Conservation (phyloP, 2,113 vertebrate genomes). For the Pomatostomus ruficeps region DNA sequence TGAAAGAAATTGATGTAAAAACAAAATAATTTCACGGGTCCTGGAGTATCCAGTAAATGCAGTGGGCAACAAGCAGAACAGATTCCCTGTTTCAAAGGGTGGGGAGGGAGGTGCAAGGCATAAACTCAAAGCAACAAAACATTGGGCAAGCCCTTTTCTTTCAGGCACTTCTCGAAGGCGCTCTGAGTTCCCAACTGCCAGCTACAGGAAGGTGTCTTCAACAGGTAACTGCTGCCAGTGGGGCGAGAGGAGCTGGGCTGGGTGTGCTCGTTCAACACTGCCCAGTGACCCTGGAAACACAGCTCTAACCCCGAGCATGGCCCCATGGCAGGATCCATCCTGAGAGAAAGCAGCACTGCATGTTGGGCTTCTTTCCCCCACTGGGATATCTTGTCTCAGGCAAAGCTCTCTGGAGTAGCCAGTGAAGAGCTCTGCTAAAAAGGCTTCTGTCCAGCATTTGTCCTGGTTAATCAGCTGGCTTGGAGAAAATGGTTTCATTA, state of each 20-base stretch:
- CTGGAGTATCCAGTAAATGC: neutral
- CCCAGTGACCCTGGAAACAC: fast-evolving
- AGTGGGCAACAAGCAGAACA: neutral
- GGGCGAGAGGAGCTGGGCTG: neutral
- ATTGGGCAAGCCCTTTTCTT: neutral
- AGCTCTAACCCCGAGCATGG: neutral
- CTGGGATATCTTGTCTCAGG: neutral
- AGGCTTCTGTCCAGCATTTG: neutral
- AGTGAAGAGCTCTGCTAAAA: neutral
- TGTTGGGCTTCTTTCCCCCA: fast-evolving
- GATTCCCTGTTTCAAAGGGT: neutral
- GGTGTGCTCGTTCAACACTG: neutral
- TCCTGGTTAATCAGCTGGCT: neutral
- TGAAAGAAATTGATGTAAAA: neutral
- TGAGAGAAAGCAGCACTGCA: neutral
- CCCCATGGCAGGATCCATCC: fast-evolving
- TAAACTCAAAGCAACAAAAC: neutral
- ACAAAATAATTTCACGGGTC: neutral
- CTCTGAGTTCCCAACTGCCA: neutral
- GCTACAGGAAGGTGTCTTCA: neutral
- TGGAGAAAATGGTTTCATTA: neutral
- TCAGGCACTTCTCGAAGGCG: neutral
- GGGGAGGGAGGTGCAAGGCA: neutral
- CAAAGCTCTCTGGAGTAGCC: neutral
- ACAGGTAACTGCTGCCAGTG: neutral